phyloP scores from a whole-genome alignment of 2,888 invertebrate species.

The Micoletzkya japonica region DNA sequence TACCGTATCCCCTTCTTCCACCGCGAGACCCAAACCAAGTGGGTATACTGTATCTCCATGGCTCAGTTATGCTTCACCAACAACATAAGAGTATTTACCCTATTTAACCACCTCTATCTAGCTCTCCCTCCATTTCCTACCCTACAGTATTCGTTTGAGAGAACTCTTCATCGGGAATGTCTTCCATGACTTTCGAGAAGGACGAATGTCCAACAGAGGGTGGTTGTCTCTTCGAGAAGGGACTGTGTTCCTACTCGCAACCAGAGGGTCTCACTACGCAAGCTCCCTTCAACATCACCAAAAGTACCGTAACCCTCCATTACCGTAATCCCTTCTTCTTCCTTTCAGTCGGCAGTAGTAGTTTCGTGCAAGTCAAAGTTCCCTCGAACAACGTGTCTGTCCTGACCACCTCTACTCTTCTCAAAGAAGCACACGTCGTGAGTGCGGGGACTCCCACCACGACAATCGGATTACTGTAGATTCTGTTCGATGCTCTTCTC shows the following conservation, averaged over 20 bases:
- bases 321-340: neutral
- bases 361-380: slow-evolving; percentile 47
- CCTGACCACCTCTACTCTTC: slow-evolving; percentile 43
- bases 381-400: slow-evolving; percentile 47
- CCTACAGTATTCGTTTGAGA: neutral
- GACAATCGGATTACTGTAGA: slow-evolving; percentile 28
- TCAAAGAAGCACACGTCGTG: slow-evolving; percentile 44
- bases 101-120: neutral
- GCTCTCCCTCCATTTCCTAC: neutral
- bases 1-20: neutral
- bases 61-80: neutral
- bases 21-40: neutral
- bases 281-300: slow-evolving; percentile 36
- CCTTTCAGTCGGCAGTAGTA: slow-evolving; percentile 43
- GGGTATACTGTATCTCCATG: no score
- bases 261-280: slow-evolving; percentile 33
- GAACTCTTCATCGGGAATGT: neutral
- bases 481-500: slow-evolving; percentile 44
- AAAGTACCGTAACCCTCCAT: slow-evolving; percentile 25
- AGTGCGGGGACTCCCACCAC: neutral
- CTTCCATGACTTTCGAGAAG: neutral
- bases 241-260: slow-evolving; percentile 42
- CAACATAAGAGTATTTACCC: neutral
- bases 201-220: slow-evolving; percentile 38
- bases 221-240: slow-evolving; percentile 45